These are phyloP conservation scores for Hippocampus zosterae DNA, from an alignment of 2,113 vertebrate genomes.

Conservation along the genomic window DNA sequence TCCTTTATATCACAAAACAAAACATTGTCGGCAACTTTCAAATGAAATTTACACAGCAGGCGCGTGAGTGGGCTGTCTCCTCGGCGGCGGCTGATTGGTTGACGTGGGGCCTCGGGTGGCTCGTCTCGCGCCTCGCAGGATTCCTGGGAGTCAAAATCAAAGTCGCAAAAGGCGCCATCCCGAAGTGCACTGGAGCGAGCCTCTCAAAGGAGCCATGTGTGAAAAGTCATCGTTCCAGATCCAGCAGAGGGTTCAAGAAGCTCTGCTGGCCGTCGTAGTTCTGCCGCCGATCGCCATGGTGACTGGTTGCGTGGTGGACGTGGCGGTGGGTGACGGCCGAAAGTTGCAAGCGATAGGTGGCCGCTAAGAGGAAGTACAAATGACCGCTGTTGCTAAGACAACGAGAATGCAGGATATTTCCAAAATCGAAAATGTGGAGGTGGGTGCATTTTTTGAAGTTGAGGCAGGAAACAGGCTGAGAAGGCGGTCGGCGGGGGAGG, in stretches of 20 bases:
- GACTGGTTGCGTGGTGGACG: conserved; percentile 15
- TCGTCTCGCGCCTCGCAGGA: no score
- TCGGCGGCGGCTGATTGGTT: no score
- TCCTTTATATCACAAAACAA: conserved; percentile 64
- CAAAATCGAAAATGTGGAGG: no score
- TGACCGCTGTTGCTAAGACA: background rate
- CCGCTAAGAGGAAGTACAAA: conserved; percentile 68
- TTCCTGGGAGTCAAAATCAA: no score
- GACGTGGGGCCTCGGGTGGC: no score
- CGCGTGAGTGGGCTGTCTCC: no score
- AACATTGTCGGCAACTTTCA: background rate
- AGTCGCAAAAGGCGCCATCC: no score
- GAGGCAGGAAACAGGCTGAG: no score
- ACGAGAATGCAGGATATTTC: no score
- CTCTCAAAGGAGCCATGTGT: background rate
- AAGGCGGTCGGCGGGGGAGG: no score
- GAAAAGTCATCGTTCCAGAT: background rate
- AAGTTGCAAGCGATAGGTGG: conserved; percentile 81
- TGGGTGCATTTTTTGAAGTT: no score
- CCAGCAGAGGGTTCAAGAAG: background rate
- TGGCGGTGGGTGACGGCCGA: conserved; percentile 56
- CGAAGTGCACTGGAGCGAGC: no score
- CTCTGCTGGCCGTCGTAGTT: conserved; percentile 12
- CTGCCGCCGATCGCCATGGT: background rate
- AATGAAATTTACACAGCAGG: background rate